Evolutionary conservation across 2,888 invertebrate species (phyloP).

Genomic region (Aporophyla nigra): DNA sequence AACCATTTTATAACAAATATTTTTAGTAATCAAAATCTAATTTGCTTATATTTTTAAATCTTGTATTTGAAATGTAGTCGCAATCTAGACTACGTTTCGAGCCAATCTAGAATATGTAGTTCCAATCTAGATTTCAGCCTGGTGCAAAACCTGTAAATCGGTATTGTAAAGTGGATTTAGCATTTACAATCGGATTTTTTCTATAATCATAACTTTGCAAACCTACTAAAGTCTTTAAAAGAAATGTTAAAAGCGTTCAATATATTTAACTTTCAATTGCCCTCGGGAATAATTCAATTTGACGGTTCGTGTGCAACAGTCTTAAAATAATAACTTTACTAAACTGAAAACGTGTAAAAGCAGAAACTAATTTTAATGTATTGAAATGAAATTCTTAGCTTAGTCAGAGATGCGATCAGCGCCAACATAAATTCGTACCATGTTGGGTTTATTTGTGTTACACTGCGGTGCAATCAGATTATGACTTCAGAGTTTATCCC

Average conservation of each 20-base stretch:
- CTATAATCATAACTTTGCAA: background rate
- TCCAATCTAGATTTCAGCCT: background rate
- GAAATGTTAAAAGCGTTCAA: slow-evolving; percentile 36
- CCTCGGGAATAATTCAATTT: slow-evolving; percentile 28
- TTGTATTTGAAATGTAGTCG: background rate
- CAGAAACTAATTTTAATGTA: slow-evolving; percentile 20
- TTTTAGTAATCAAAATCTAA: too few species aligned
- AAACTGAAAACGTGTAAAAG: slow-evolving; percentile 14
- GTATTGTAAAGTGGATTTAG: slow-evolving; percentile 19
- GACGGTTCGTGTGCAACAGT: slow-evolving; percentile 50
- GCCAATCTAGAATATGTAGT: background rate
- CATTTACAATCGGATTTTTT: background rate
- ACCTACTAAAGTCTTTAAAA: background rate
- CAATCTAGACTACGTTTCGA: background rate
- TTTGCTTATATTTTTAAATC: background rate
- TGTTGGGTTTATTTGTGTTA: slow-evolving; percentile 45
- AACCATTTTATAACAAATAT: background rate
- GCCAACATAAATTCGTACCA: slow-evolving; percentile 23
- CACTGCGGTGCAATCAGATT: slow-evolving; percentile 5
- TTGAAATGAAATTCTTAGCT: slow-evolving; percentile 28
- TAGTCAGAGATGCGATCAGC: slow-evolving; percentile 26
- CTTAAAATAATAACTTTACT: slow-evolving; percentile 51
- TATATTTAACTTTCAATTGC: slow-evolving; percentile 40
- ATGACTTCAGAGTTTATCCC: slow-evolving; percentile 26
- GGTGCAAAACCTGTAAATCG: slow-evolving; percentile 2